A percentile compares a stretch with the other conserved stretches of the same genome.
These are phyloP conservation scores for Pseudolaguvia tuberculata DNA, from an alignment of 2,113 vertebrate species.

Conservation along the genomic window DNA sequence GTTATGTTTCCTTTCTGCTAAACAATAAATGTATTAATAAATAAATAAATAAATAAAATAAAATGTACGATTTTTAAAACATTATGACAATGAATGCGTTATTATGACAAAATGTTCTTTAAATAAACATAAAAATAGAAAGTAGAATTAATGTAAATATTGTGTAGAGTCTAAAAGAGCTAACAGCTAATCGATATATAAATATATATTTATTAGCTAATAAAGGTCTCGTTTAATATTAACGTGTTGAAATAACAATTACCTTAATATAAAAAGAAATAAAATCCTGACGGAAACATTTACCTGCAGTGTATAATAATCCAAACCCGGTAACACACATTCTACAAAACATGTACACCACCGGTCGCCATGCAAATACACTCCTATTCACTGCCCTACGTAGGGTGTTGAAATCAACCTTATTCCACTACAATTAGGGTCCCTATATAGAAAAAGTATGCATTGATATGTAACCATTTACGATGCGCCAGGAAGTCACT, in stretches of 20 bases:
- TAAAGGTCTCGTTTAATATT: neutral
- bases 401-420: neutral
- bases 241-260: neutral
- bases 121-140: no score
- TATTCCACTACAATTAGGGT: neutral
- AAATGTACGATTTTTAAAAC: no score
- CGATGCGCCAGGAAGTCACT: neutral
- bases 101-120: no score
- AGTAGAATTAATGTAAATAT: no score
- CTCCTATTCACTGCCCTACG: neutral
- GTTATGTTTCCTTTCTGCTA: no score
- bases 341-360: neutral
- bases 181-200: neutral
- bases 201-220: neutral
- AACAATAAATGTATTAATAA: no score
- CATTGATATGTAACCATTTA: conserved; percentile 7
- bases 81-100: no score
- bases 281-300: neutral
- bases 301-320: conserved; percentile 20
- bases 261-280: no score
- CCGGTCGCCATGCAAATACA: neutral
- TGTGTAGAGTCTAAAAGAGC: neutral
- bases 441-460: neutral
- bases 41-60: no score
- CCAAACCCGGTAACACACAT: neutral